A percentile compares a stretch with the other conserved stretches of the same genome.
These are phyloP conservation scores for Bombus difficillimus DNA, from an alignment of 1,140 invertebrate genomes.

Conservation along the genomic window DNA sequence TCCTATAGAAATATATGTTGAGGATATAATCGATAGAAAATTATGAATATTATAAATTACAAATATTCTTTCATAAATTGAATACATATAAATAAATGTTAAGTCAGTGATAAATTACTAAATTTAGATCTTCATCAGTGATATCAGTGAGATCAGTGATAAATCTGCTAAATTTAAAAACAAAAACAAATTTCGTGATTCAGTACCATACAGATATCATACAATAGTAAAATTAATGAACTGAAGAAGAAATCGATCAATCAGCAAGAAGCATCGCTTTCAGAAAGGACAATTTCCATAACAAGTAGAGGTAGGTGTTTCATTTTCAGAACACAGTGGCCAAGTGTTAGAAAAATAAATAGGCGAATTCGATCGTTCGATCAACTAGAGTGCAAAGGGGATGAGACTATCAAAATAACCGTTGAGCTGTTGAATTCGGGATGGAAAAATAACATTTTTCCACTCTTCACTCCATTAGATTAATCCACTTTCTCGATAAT, in stretches of 20 bases:
- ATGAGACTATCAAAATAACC: slow-evolving; percentile 75
- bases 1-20: too few species aligned
- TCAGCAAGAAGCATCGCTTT: background rate
- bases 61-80: background rate
- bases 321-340: slow-evolving; percentile 30
- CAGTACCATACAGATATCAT: too few species aligned
- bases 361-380: slow-evolving; percentile 68
- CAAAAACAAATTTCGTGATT: too few species aligned
- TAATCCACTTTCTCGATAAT: background rate
- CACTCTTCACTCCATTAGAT: too few species aligned
- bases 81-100: background rate
- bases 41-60: background rate
- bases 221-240: too few species aligned
- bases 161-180: too few species aligned
- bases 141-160: too few species aligned
- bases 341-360: slow-evolving; percentile 79
- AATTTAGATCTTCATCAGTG: too few species aligned
- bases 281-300: slow-evolving; percentile 59
- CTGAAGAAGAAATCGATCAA: background rate
- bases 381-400: slow-evolving; percentile 61
- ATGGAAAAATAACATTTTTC: slow-evolving; percentile 78
- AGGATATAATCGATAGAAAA: background rate
- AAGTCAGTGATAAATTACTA: background rate
- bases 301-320: slow-evolving; percentile 59
- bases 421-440: slow-evolving; percentile 42